Percentiles rank a stretch among this genome's conserved stretches.
Evolutionary conservation across 2,113 vertebrate genomes (phyloP).

Genomic region (Charadrius vociferus): DNA sequence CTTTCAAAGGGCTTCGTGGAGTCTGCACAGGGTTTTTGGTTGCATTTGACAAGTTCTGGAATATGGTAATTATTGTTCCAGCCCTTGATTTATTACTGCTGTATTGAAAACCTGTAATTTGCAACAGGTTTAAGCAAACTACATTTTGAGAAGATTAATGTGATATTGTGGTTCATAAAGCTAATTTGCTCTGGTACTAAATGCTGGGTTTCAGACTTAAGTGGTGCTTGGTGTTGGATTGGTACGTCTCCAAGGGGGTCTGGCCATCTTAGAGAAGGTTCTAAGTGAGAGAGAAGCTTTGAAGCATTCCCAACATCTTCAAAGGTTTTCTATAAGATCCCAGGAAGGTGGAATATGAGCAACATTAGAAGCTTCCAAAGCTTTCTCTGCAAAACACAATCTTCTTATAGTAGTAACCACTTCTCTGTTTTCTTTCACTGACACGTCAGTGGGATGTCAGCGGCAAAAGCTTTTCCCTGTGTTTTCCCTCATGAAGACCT

Average conservation of each 20-base stretch:
- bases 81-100: neutral
- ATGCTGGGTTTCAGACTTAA: neutral
- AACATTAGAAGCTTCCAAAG: neutral
- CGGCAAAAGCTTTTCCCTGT: neutral
- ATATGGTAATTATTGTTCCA: constrained; percentile 84
- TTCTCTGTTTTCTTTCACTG: neutral
- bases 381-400: neutral
- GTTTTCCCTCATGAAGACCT: neutral
- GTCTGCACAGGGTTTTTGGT: constrained; percentile 94
- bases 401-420: neutral
- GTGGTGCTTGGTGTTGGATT: neutral
- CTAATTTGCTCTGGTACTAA: neutral
- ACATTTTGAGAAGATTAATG: neutral
- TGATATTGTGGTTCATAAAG: neutral
- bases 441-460: neutral
- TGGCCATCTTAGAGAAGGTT: neutral
- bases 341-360: neutral
- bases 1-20: constrained; percentile 94
- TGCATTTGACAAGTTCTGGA: constrained; percentile 99
- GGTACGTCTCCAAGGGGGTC: neutral
- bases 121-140: neutral
- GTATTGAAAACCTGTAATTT: neutral
- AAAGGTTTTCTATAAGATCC: neutral
- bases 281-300: neutral
- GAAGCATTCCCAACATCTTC: neutral